Percentiles rank a stretch among this genome's conserved stretches.
Evolutionary conservation across 2,113 vertebrate species (phyloP).

Genomic region (Grammomys dolichurus): DNA sequence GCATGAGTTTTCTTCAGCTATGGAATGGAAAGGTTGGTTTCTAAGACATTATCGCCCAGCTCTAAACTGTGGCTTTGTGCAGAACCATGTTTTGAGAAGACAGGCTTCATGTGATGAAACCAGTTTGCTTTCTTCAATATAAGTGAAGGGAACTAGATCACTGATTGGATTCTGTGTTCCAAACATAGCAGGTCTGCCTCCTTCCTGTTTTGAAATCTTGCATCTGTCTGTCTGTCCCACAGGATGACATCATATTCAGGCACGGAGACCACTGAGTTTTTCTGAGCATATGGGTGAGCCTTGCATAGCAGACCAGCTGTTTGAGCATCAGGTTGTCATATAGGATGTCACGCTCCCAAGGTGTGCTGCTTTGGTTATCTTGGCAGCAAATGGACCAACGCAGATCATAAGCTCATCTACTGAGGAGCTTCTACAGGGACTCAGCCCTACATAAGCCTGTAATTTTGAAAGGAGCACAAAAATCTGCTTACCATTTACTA

Average conservation of each 20-base stretch:
- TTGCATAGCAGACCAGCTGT: fast-evolving
- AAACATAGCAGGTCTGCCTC: fast-evolving
- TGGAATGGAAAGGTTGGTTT: background rate
- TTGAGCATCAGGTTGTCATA: background rate
- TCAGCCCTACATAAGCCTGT: fast-evolving
- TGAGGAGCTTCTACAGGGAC: too few species aligned
- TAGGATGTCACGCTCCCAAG: background rate
- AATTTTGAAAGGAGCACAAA: background rate
- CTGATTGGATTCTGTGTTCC: fast-evolving
- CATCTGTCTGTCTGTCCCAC: fast-evolving
- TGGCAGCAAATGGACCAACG: background rate
- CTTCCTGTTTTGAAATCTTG: fast-evolving
- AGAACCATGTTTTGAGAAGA: too few species aligned
- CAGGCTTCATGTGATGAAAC: too few species aligned
- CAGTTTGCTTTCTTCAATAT: background rate
- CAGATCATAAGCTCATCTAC: too few species aligned
- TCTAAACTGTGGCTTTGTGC: background rate
- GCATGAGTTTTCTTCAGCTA: too few species aligned
- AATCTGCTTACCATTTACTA: background rate
- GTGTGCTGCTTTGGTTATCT: background rate
- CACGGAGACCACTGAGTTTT: background rate
- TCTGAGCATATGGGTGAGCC: fast-evolving
- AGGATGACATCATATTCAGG: fast-evolving
- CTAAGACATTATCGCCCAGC: fast-evolving
- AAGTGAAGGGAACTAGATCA: fast-evolving